These are phyloP conservation scores for Acleris literana DNA, from an alignment of 2,888 invertebrate genomes.

Conservation along the genomic window DNA sequence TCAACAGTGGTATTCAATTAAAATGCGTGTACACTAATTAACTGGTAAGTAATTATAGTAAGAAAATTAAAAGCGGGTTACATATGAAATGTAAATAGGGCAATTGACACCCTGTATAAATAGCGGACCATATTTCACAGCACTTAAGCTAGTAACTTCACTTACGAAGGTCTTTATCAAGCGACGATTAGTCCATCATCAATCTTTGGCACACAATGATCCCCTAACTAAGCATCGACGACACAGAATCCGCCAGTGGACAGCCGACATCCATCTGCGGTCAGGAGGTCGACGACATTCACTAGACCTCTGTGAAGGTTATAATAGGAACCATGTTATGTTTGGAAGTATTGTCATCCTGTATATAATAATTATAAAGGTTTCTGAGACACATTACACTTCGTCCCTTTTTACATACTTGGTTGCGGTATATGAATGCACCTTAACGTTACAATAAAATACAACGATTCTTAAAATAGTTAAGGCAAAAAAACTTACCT, in stretches of 20 bases:
- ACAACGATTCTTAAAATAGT: too few relatives aligned
- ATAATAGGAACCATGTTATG: neutral
- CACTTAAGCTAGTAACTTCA: slow-evolving; percentile 25
- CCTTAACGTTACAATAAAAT: too few relatives aligned
- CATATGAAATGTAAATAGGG: neutral
- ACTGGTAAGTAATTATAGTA: too few relatives aligned
- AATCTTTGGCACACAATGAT: slow-evolving; percentile 72
- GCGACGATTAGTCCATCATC: slow-evolving; percentile 65
- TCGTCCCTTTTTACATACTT: too few relatives aligned
- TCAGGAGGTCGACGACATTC: slow-evolving; percentile 47
- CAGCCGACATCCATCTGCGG: slow-evolving; percentile 55
- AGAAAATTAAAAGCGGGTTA: too few relatives aligned
- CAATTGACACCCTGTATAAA: neutral
- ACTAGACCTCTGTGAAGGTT: slow-evolving; percentile 24
- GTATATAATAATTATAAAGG: too few relatives aligned
- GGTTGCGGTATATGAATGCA: too few relatives aligned
- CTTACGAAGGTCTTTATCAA: slow-evolving; percentile 52
- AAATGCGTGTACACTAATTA: too few relatives aligned
- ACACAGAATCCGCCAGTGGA: slow-evolving; percentile 56
- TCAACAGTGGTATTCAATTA: too few relatives aligned
- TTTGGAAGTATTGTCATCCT: neutral
- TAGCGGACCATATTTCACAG: slow-evolving; percentile 13
- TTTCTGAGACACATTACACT: too few relatives aligned
- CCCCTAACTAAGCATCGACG: slow-evolving; percentile 68
- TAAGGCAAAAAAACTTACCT: too few relatives aligned